Evolutionary conservation across 2,888 invertebrate species (phyloP), one percentile per base, ranked within the genome.

Genomic region (Oscheius sp.): DNA sequence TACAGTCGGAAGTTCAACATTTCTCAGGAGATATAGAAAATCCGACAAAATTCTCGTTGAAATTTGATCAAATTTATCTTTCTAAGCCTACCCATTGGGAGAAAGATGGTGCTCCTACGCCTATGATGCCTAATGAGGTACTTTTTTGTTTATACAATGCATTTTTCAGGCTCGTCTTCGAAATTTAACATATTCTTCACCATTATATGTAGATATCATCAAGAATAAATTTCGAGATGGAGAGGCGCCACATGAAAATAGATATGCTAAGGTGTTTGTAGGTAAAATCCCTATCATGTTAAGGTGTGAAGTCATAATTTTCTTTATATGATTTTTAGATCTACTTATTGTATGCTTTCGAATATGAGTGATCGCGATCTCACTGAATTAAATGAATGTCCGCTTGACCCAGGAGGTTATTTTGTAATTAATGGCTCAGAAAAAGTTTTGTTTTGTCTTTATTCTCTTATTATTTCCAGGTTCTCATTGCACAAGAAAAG

Each of bases 41-140:
- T 45, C 85, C 86, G 89, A 92, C 95, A 0, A 91, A 92, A 72
- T 97, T 95, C 88, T 88, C 94, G 41, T 87, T 99, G 6, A 98
- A 97, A 88, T 98, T 99, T 88, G 97, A 96, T 87, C 97, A 98
- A 89, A 97, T 98, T 86, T 98, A 99, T 87, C 88, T 99, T 50
- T 97, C 97, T 0, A 98, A 98, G 87, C 98, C 98, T 1, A 99
- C 97, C 6, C 98, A 99, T 90, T 99, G 98, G 98, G 98, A 99
- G 87, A 98, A 98, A 88, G 98, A 98, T 90, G 98, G 98, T 86
- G 94, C 96, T 0, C 96, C 97, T 14, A 93, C 94, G 68, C 95
- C 96, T 69, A 96, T 99, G 96, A 98, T 98, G 95, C 98, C 98
- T 0, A 99, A 98, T 86, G 98, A 98, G 72, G 73, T 71, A 12